Conservation (phyloP, 1,140 invertebrate species). For the Potamilus streckersoni region DNA sequence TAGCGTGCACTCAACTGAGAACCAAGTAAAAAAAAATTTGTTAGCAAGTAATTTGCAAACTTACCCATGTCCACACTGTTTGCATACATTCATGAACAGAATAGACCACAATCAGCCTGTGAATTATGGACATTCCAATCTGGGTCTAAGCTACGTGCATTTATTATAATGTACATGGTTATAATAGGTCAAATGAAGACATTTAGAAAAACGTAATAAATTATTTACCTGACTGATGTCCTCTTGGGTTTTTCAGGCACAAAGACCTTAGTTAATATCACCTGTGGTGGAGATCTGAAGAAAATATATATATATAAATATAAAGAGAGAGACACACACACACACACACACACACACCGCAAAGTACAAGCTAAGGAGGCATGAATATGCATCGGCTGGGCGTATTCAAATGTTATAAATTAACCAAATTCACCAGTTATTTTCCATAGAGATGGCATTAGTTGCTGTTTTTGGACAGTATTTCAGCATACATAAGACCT, state of each 20-base stretch:
- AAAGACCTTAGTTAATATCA: conserved; percentile 82
- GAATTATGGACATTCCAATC: conserved; percentile 59
- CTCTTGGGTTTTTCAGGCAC: conserved; percentile 53
- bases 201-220: not conserved
- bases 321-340: not conserved
- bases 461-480: not conserved
- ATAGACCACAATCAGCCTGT: conserved; percentile 51
- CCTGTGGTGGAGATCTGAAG: conserved; percentile 72
- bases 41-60: no score
- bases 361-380: not conserved
- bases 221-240: conserved; percentile 42
- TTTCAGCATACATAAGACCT: not conserved
- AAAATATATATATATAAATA: not conserved
- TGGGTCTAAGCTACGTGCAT: conserved; percentile 40
- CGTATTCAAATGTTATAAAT: no score
- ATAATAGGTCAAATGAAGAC: not conserved
- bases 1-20: no score
- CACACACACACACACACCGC: not conserved
- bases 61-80: no score
- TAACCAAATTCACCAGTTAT: not conserved
- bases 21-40: no score
- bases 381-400: no score
- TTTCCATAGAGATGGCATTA: not conserved
- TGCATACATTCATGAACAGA: conserved; percentile 24
- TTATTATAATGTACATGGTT: not conserved